These are phyloP conservation scores for Ptyas mucosa DNA, from an alignment of 2,113 vertebrate species.

Conservation along the genomic window DNA sequence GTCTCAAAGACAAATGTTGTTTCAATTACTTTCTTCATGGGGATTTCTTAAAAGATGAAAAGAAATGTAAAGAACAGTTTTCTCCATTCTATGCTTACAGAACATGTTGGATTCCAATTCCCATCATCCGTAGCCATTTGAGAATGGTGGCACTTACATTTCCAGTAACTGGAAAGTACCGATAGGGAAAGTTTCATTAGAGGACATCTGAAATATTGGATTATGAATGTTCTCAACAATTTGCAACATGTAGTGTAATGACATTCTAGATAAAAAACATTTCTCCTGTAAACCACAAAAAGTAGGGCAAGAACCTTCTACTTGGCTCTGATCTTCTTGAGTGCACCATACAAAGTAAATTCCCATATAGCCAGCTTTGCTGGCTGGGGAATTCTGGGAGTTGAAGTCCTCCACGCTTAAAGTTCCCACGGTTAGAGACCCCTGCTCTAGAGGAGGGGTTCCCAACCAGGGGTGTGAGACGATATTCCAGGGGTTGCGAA, in stretches of 20 bases:
- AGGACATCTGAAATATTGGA: neutral
- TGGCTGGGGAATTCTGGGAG: too few species aligned
- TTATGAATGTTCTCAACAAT: neutral
- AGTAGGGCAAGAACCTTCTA: too few species aligned
- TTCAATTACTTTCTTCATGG: neutral
- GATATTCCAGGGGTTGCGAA: too few species aligned
- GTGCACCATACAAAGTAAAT: neutral
- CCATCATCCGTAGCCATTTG: neutral
- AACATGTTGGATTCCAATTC: neutral
- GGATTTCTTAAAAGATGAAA: neutral
- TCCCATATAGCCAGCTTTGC: too few species aligned
- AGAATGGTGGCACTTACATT: neutral
- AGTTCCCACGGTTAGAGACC: too few species aligned
- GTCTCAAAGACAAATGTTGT: neutral
- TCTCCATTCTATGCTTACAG: neutral
- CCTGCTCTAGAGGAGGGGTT: too few species aligned
- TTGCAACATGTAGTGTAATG: neutral
- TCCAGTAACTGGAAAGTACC: neutral
- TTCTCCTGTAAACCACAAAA: neutral
- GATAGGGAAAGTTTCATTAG: neutral
- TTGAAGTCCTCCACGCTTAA: too few species aligned
- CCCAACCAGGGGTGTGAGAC: too few species aligned
- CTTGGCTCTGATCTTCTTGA: neutral
- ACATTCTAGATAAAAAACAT: neutral
- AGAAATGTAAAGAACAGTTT: too few species aligned